These are phyloP conservation scores for Nineta flava DNA, from an alignment of 2,888 invertebrate species.

Conservation along the genomic window DNA sequence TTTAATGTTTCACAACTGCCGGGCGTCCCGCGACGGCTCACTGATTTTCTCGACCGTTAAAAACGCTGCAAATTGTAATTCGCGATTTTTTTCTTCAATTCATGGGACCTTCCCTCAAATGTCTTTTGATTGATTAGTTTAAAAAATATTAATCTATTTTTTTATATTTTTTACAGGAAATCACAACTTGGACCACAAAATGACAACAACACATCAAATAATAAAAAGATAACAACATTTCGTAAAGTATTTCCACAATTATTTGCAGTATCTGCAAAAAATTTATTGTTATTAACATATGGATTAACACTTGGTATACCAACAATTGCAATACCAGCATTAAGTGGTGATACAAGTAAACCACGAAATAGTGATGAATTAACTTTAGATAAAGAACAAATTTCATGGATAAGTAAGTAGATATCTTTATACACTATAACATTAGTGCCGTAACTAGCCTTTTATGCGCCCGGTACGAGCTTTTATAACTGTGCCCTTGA, in stretches of 20 bases:
- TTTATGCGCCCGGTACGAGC: too few species aligned
- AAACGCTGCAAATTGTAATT: too few species aligned
- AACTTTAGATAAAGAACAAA: conserved; percentile 17
- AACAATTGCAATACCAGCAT: conserved; percentile 63
- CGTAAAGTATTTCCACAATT: conserved; percentile 47
- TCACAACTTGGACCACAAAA: too few species aligned
- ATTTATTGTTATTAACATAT: conserved; percentile 56
- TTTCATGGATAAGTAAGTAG: conserved; percentile 25
- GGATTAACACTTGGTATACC: conserved; percentile 71
- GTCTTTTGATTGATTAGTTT: too few species aligned
- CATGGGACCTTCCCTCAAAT: too few species aligned
- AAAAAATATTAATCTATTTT: too few species aligned
- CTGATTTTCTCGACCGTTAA: too few species aligned
- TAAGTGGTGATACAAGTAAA: conserved; percentile 21
- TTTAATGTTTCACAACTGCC: too few species aligned
- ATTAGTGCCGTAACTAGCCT: background rate
- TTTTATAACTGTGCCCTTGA: too few species aligned
- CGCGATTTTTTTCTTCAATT: too few species aligned
- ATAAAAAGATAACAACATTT: conserved; percentile 5
- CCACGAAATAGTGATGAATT: background rate
- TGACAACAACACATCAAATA: background rate
- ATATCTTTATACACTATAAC: background rate
- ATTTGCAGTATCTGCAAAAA: conserved; percentile 66
- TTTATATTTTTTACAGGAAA: too few species aligned
- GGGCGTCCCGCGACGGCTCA: too few species aligned